A percentile compares a stretch with the other conserved stretches of the same genome.
These are phyloP conservation scores for Pteruthius melanotis DNA, from an alignment of 2,113 vertebrate species.

Conservation along the genomic window DNA sequence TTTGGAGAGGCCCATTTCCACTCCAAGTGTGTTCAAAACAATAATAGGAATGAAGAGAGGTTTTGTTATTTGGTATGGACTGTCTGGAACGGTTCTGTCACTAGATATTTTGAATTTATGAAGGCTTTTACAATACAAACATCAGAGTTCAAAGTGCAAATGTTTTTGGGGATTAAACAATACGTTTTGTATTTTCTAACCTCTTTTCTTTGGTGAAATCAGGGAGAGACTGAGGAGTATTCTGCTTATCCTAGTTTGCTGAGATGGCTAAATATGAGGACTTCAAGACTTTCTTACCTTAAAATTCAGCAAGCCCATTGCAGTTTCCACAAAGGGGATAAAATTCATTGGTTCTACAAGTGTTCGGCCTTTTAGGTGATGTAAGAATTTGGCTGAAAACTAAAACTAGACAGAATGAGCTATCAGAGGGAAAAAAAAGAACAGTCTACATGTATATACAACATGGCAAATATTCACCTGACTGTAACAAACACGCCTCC, in stretches of 20 bases:
- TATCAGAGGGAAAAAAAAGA: neutral
- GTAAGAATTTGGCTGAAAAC: conserved; percentile 95
- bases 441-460: neutral
- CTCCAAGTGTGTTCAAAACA: neutral
- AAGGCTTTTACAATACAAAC: neutral
- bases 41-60: neutral
- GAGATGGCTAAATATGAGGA: conserved; percentile 33
- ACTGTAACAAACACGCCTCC: neutral
- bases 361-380: conserved; percentile 85
- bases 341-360: conserved; percentile 91
- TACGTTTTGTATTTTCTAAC: neutral
- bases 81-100: neutral
- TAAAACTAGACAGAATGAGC: conserved; percentile 74
- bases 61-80: neutral
- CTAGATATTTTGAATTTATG: neutral
- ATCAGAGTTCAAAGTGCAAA: neutral
- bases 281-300: conserved; percentile 84
- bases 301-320: conserved; percentile 96
- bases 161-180: neutral
- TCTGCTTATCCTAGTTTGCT: neutral
- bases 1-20: neutral
- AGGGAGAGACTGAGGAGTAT: neutral
- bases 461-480: conserved; percentile 51
- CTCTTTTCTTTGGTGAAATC: neutral
- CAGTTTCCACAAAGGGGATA: conserved; percentile 98